Conservation (phyloP, 2,797 vertebrate genomes). For the Falco novaeseelandiae region DNA sequence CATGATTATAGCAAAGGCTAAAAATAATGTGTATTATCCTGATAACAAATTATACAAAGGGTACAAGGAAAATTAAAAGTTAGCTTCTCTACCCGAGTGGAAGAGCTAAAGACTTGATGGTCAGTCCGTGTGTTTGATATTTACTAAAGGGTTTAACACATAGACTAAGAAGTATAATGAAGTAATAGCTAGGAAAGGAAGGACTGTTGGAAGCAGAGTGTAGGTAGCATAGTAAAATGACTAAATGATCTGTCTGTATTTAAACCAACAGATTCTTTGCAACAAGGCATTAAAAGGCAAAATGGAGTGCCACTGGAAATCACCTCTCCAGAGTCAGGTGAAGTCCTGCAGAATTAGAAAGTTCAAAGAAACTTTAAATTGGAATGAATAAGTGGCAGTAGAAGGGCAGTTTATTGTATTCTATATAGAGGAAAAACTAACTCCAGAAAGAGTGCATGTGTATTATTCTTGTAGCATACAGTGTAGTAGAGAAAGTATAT, state of each 20-base stretch:
- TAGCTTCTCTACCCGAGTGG: not conserved
- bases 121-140: not conserved
- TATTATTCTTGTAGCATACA: not conserved
- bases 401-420: not conserved
- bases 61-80: not conserved
- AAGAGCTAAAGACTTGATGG: not conserved
- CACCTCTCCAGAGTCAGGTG: conserved; percentile 5
- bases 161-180: not conserved
- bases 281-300: not conserved
- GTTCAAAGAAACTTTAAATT: not conserved
- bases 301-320: not conserved
- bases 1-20: not conserved
- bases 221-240: not conserved
- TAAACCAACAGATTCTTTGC: not conserved
- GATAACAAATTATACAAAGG: not conserved
- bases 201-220: not conserved
- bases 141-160: not conserved
- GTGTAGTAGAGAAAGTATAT: not conserved
- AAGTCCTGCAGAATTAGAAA: not conserved
- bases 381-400: not conserved
- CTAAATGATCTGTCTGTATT: not conserved
- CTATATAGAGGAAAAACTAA: not conserved
- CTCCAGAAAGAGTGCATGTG: not conserved
- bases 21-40: not conserved
- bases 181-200: not conserved